phyloP scores from a whole-genome alignment of 1,140 invertebrate genomes.

The Mercenaria mercenaria region DNA sequence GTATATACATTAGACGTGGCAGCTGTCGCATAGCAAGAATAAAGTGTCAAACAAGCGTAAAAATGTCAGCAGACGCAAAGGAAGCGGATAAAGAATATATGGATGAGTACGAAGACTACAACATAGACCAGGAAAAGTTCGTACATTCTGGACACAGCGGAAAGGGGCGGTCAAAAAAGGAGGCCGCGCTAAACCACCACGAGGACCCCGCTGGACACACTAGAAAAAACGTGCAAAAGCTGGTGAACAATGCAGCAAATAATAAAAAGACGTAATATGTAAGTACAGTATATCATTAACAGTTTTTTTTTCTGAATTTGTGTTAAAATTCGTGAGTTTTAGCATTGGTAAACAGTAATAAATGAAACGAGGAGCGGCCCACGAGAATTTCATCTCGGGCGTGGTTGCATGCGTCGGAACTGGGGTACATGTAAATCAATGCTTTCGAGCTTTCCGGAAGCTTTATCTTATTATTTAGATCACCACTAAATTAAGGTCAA shows the following conservation, averaged over 20 bases:
- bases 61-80: constrained; percentile 35
- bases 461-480: too few species aligned
- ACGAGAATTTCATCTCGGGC: too few species aligned
- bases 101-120: constrained; percentile 81
- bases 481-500: too few species aligned
- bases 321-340: neutral
- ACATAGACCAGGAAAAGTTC: constrained; percentile 82
- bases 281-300: neutral
- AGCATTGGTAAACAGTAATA: too few species aligned
- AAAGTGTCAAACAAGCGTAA: neutral
- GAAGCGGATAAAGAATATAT: constrained; percentile 75
- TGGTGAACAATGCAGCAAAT: constrained; percentile 81
- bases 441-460: too few species aligned
- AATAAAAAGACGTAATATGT: constrained; percentile 48
- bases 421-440: too few species aligned
- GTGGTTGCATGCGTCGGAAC: too few species aligned
- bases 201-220: constrained; percentile 81
- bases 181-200: constrained; percentile 79
- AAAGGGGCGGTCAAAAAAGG: constrained; percentile 83
- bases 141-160: constrained; percentile 81
- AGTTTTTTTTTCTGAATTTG: neutral
- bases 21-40: neutral
- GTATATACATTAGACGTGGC: constrained; percentile 50
- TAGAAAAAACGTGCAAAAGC: constrained; percentile 80
- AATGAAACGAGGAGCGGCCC: too few species aligned